phyloP scores from a whole-genome alignment of 2,888 invertebrate species.

The Eubasilissa splendida region DNA sequence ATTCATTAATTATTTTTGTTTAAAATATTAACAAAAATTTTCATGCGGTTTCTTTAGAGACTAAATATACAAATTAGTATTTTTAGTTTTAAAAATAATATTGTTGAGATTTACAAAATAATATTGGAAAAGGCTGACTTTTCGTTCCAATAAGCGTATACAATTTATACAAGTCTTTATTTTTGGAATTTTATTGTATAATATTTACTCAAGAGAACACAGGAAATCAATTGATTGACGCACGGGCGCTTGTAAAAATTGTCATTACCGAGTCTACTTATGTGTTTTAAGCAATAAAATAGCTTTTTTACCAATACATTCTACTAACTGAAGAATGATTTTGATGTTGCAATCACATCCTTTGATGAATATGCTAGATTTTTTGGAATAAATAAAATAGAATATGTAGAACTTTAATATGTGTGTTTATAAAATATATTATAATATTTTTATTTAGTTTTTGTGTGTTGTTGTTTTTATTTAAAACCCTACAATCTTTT shows the following conservation, averaged over 20 bases:
- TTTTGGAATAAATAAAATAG: slow-evolving; percentile 52
- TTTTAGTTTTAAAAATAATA: background rate
- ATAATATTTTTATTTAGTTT: slow-evolving; percentile 73
- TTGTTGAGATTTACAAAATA: slow-evolving; percentile 1
- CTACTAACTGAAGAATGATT: slow-evolving; percentile 47
- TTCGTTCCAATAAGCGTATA: background rate
- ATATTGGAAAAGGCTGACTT: slow-evolving; percentile 25
- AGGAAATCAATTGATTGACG: background rate
- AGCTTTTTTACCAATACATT: slow-evolving; percentile 51
- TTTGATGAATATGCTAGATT: slow-evolving; percentile 56
- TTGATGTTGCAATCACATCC: slow-evolving; percentile 50
- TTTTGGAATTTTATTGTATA: too few species aligned
- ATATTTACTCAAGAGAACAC: background rate
- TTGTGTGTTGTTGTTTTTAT: slow-evolving; percentile 66
- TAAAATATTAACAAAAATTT: background rate
- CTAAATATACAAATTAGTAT: slow-evolving; percentile 20
- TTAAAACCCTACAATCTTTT: slow-evolving; percentile 34
- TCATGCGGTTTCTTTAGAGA: background rate
- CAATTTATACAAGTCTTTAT: slow-evolving; percentile 5
- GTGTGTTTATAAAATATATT: slow-evolving; percentile 74
- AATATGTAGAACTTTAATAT: slow-evolving; percentile 62
- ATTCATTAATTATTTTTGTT: background rate
- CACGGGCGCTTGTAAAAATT: slow-evolving; percentile 8
- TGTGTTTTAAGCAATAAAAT: slow-evolving; percentile 51
- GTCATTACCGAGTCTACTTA: slow-evolving; percentile 8